phyloP scores from a whole-genome alignment of 2,888 invertebrate genomes.

The Protophormia terraenovae region DNA sequence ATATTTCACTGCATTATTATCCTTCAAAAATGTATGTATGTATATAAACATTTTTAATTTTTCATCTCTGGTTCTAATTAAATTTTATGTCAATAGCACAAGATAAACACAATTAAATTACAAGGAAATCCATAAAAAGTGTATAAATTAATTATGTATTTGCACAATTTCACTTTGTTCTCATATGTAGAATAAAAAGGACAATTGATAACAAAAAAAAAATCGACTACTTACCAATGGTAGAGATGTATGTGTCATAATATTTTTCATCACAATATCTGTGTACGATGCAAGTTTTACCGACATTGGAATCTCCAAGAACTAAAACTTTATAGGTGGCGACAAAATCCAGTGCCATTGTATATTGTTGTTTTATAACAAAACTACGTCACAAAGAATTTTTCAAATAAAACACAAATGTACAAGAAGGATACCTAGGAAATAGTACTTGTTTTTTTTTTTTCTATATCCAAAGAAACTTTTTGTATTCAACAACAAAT shows the following conservation, averaged over 20 bases:
- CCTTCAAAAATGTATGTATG: neutral
- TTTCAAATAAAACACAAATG: neutral
- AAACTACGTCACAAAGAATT: neutral
- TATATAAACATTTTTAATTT: neutral
- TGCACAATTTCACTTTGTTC: neutral
- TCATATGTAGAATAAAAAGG: neutral
- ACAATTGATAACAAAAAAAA: neutral
- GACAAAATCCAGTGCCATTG: conserved; percentile 92
- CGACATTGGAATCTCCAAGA: conserved; percentile 93
- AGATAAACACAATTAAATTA: conserved; percentile 3
- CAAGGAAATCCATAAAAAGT: neutral
- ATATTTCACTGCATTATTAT: neutral
- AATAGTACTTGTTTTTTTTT: neutral
- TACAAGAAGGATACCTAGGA: neutral
- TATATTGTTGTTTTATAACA: conserved; percentile 47
- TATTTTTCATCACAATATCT: conserved; percentile 94
- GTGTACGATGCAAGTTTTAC: conserved; percentile 94
- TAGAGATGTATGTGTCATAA: conserved; percentile 94
- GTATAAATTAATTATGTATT: conserved; percentile 36
- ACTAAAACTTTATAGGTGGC: conserved; percentile 93
- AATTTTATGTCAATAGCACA: conserved; percentile 5
- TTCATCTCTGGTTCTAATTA: conserved; percentile 5
- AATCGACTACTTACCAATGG: conserved; percentile 87
- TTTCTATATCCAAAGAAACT: neutral
- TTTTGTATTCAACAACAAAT: neutral